A percentile compares a stretch with the other conserved stretches of the same genome.
Conservation (phyloP, 2,113 vertebrate genomes). For the Galbula dea region DNA sequence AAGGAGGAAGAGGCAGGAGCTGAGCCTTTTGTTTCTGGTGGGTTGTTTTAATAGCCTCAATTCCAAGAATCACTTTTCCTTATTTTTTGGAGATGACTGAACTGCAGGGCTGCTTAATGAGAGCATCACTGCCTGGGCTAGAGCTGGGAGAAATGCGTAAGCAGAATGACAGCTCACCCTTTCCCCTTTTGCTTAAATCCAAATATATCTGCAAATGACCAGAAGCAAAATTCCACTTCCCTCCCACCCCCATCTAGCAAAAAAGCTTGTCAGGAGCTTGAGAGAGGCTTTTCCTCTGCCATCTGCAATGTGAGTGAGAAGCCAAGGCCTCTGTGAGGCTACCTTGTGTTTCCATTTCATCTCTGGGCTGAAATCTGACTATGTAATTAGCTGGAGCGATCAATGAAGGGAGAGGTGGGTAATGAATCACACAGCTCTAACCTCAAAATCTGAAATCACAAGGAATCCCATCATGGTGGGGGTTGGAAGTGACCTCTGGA, state of each 20-base stretch:
- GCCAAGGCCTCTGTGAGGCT: not conserved
- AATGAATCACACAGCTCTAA: no score
- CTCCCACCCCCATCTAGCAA: not conserved
- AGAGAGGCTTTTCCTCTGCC: not conserved
- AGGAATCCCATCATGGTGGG: no score
- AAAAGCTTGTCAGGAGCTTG: not conserved
- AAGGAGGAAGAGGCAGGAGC: not conserved
- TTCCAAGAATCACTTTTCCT: not conserved
- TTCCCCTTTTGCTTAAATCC: not conserved
- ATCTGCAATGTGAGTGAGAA: not conserved
- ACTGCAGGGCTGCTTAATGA: not conserved
- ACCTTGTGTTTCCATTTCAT: not conserved
- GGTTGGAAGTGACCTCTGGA: no score
- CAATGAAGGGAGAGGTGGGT: not conserved
- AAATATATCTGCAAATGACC: not conserved
- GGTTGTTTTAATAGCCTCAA: not conserved
- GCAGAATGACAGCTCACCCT: not conserved
- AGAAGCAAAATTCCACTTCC: not conserved
- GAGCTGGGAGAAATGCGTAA: not conserved
- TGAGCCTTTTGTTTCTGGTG: not conserved
- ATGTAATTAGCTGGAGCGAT: not conserved
- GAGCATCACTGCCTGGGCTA: not conserved
- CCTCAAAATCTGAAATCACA: no score
- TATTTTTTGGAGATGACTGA: not conserved
- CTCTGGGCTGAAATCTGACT: not conserved